A percentile compares a stretch with the other conserved stretches of the same genome.
Evolutionary conservation across 2,888 invertebrate genomes (phyloP).

Genomic region (Xylota sylvarum): DNA sequence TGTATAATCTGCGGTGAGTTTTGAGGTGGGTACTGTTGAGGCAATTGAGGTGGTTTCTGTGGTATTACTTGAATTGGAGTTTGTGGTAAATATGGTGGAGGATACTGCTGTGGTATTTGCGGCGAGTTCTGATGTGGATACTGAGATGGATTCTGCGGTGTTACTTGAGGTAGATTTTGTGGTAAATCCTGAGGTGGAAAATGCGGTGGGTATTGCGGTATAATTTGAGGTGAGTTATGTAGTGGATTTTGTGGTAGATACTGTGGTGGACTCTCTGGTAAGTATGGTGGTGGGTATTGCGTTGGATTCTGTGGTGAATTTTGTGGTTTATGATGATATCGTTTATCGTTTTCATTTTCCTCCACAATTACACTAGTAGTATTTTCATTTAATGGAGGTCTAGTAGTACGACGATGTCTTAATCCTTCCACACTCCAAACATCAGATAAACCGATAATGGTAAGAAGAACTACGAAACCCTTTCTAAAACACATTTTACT

Average conservation of each 20-base stretch:
- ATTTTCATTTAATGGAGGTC: not conserved
- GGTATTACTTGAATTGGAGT: not conserved
- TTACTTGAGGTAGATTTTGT: not conserved
- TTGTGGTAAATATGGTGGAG: not conserved
- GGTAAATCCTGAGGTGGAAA: not conserved
- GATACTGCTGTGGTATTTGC: not conserved
- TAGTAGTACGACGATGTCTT: not conserved
- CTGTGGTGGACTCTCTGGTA: conserved; percentile 10
- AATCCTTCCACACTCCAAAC: conserved; percentile 10
- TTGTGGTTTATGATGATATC: conserved; percentile 4
- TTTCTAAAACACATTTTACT: conserved; percentile 47
- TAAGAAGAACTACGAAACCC: conserved; percentile 14
- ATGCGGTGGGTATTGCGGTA: conserved; percentile 18
- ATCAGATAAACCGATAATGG: not conserved
- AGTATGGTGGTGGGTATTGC: conserved; percentile 1
- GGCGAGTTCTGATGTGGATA: not conserved
- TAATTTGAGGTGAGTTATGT: not conserved
- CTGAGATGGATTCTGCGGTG: conserved; percentile 4
- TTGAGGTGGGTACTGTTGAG: no score
- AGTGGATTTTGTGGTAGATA: not conserved
- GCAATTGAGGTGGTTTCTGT: conserved; percentile 3
- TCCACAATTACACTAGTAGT: not conserved
- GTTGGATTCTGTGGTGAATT: not conserved
- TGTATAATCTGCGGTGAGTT: conserved; percentile 1
- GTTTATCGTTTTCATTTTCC: conserved; percentile 12